These are phyloP conservation scores for Aspiorhynchus laticeps DNA, from an alignment of 2,113 vertebrate species.

Conservation along the genomic window DNA sequence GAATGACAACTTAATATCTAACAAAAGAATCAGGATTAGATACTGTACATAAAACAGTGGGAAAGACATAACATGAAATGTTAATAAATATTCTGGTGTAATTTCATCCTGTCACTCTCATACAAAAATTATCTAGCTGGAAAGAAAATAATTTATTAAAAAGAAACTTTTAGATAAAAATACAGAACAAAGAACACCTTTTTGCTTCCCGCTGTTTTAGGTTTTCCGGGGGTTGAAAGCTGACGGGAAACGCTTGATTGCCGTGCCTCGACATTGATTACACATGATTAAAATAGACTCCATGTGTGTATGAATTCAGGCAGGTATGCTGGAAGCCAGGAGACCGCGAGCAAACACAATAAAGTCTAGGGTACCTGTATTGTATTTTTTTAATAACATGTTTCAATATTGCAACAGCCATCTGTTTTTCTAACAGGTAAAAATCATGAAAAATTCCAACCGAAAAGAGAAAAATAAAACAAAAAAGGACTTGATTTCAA, in stretches of 20 bases:
- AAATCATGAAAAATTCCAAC: conserved; percentile 75
- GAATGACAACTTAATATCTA: not conserved
- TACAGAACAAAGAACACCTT: not conserved
- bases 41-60: not conserved
- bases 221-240: not conserved
- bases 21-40: not conserved
- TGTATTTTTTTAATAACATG: conserved; percentile 80
- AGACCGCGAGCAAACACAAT: conserved; percentile 9
- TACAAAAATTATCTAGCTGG: not conserved
- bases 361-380: conserved; percentile 48
- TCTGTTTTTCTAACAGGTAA: conserved; percentile 76
- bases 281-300: conserved; percentile 37
- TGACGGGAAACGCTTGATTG: not conserved
- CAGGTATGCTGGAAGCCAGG: conserved; percentile 32
- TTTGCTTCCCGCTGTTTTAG: conserved; percentile 16
- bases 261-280: not conserved
- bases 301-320: not conserved
- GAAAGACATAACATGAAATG: not conserved
- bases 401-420: conserved; percentile 78
- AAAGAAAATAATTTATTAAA: not conserved
- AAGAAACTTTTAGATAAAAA: not conserved
- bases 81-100: not conserved
- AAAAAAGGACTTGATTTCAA: conserved; percentile 63
- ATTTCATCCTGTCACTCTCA: not conserved
- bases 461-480: conserved; percentile 64